Evolutionary conservation across 2,113 vertebrate genomes (phyloP).

Genomic region (Oxyruncus cristatus): DNA sequence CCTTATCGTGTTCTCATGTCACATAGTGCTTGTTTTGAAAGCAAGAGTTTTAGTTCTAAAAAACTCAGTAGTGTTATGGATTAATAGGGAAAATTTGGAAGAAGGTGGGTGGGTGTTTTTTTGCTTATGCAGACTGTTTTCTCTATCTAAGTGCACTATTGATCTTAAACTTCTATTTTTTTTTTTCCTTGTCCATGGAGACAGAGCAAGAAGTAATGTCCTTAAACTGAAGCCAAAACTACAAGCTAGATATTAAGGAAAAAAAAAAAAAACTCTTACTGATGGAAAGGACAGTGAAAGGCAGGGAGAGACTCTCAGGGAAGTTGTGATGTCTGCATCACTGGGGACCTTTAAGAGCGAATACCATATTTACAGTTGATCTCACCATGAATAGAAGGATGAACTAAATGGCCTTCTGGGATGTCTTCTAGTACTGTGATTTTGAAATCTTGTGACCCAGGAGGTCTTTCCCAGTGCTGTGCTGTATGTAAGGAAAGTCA

Average conservation of each 20-base stretch:
- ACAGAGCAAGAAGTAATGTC: not conserved
- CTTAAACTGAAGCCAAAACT: not conserved
- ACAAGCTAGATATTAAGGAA: not conserved
- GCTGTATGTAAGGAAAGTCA: not conserved
- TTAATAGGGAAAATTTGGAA: not conserved
- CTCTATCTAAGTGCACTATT: not conserved
- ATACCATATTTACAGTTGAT: not conserved
- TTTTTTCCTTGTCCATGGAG: not conserved
- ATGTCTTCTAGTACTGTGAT: not conserved
- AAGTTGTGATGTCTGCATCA: not conserved
- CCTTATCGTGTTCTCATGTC: not conserved
- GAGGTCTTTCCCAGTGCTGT: not conserved
- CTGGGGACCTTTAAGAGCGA: not conserved
- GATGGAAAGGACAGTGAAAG: not conserved
- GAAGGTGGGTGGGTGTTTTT: not conserved
- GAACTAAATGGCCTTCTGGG: not conserved
- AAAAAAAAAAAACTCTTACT: not conserved
- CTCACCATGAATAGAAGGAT: not conserved
- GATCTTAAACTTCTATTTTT: not conserved
- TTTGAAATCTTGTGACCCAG: not conserved
- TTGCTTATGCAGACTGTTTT: not conserved
- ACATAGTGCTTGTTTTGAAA: not conserved
- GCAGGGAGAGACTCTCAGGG: not conserved
- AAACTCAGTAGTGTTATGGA: not conserved
- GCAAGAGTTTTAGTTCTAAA: not conserved